Evolutionary conservation across 1,140 invertebrate species (phyloP), one percentile per base, ranked within the genome.

Genomic region (Philotrypesis tridentata): DNA sequence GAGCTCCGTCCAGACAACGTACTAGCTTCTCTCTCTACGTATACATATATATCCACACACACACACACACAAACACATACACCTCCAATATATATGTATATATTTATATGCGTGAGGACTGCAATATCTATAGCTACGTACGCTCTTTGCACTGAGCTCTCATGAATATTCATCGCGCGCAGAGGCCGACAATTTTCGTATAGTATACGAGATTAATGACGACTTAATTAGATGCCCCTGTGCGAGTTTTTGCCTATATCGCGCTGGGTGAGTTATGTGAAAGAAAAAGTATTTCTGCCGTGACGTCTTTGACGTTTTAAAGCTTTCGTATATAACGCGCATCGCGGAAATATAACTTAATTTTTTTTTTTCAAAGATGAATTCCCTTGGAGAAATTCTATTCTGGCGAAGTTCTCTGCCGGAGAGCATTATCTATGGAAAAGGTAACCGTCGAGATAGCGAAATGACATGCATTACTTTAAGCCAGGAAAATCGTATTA

Each of bases 151-250:
- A 4, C 14, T 3, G 31, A 68, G 27, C 29, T 72, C 70, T 48
- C 23, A 72, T 72, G 70, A 72, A 72, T 72, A 72, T 72, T 72
- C 70, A 72, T 72, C 9, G 23, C 27, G 37, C 23, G n/a, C 33
- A 33, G 27, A 40, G 12, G 70, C 37, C 70, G 70, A 43, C 37
- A 27, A 72, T 72, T 65, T 65, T 40, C 33, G n/a, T n/a, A 31
- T 12, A 72, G 70, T 72, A 40, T 31, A 71, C 29, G 68, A 71
- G 33, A 71, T 71, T 71, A 71, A 71, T 71, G 68, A 71, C 68
- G 68, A 71, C 68, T 43, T 40, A 71, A 71, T 71, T 71, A 71
- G 68, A 71, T 71, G 33, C 68, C 33, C 68, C 2, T 11, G 33
- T 8, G 33, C 70, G 2, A 70, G 29, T 70, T 33, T 25, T 70